These are phyloP conservation scores for Platynereis dumerilii DNA, from an alignment of 2,888 invertebrate species.

Conservation along the genomic window DNA sequence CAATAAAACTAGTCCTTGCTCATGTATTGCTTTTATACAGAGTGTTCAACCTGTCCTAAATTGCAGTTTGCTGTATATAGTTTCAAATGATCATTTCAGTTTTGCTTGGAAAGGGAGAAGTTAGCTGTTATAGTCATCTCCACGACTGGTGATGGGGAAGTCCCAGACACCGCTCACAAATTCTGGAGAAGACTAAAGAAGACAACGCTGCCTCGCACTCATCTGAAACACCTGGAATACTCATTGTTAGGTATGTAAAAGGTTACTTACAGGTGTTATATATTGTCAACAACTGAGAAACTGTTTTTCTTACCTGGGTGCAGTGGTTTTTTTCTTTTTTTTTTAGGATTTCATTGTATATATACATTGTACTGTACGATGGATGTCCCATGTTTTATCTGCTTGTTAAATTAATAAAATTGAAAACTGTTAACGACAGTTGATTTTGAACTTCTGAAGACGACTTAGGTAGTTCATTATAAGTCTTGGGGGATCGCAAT, in stretches of 20 bases:
- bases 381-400: too few relatives aligned
- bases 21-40: too few relatives aligned
- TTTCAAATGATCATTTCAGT: slow-evolving; percentile 43
- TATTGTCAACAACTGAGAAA: not conserved
- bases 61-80: too few relatives aligned
- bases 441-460: too few relatives aligned
- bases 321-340: not conserved
- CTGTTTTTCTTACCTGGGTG: not conserved
- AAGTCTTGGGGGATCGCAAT: too few relatives aligned
- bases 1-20: too few relatives aligned
- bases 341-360: too few relatives aligned
- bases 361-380: too few relatives aligned
- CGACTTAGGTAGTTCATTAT: too few relatives aligned
- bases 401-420: too few relatives aligned
- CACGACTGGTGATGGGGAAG: slow-evolving; percentile 70
- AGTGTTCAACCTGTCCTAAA: too few relatives aligned
- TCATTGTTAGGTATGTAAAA: slow-evolving; percentile 66
- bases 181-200: slow-evolving; percentile 65
- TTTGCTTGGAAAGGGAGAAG: slow-evolving; percentile 53
- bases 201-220: slow-evolving; percentile 56
- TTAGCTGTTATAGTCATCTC: slow-evolving; percentile 66
- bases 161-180: slow-evolving; percentile 67
- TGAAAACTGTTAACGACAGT: too few relatives aligned
- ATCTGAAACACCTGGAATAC: slow-evolving; percentile 63
- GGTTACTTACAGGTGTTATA: not conserved